Base-by-base conservation (phyloP, 64 coral and sea anemone species). In the Montipora capricornis region DNA sequence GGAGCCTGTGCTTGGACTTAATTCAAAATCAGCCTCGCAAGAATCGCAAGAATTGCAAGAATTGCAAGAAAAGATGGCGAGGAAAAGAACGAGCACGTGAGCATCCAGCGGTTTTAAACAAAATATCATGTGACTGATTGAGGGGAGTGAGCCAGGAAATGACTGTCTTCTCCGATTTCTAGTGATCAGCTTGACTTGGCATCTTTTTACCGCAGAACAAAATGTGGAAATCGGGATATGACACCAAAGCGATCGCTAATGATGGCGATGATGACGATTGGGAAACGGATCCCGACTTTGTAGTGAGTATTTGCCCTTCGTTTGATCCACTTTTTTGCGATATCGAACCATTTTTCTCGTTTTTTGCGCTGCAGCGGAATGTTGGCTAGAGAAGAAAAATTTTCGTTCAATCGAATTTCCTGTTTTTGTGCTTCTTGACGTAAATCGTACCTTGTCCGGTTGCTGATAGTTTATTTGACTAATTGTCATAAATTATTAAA, bases 241-340 rank as follows among this genome's bases (percentile, higher is more conserved):
- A 97, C 82, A 83, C 91, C 6, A 94, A 94, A 50, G 73, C 89
- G 37, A 71, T 90, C 46, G 69, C 57, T 37, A 75, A 60, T 73
- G 60, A 6, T 73, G 95, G 29, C 55, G 94, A 98, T 22, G 94
- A 99, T 50, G 97, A 99, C 76, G 97, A 99, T 47, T 99, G 97
- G 97, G 97, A 99, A 20, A 99, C 97, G 2, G 97, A 99, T 66
- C 97, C 97, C 15, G 97, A 99, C 81, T 99, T 99, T 83, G 97
- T 99, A 57, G 97, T 99, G 51, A 96, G 95, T 94, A 61, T 45
- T 17, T 71, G 14, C 12, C 7, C 17, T 46, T 74, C n/a, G 20
- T 22, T 49, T 62, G 47, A 22, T 70, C 68, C 19, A 8, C 11
- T 59, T 60, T 24, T 80, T 59, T 60, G 37, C 60, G 29, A 49